Evolutionary conservation across 2,797 vertebrate genomes (phyloP), one percentile per base, ranked within the genome.

Genomic region (Coregonus sp.): DNA sequence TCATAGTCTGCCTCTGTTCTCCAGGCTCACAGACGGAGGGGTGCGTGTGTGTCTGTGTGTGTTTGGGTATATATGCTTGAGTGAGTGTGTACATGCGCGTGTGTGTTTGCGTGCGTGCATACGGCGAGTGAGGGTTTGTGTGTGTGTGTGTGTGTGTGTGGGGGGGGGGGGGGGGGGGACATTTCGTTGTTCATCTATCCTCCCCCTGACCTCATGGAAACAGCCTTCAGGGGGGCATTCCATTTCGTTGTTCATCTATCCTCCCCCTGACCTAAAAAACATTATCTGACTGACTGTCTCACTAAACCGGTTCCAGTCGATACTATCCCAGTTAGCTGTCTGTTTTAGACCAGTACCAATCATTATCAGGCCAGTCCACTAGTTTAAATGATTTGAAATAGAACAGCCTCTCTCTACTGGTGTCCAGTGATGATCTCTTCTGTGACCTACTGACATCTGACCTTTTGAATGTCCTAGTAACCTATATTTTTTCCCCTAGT

Each of bases 181-280:
- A 37, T 56, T 56, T 18, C 51, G 40, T 47, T 18, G 31, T 37
- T 73, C 72, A 73, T 73, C 56, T 37, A 61, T 73, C 71, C 52
- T 73, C 31, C 31, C 29, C 15, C 6, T 61, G 72, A 73, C 72
- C 52, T 59, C 54, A 73, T 73, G 72, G 72, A 73, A 73, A 73
- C 72, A 73, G 72, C 54, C 72, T 73, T 54, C 72, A 35, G 72
- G 72, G 52, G 31, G 6, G 33, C 72, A 59, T 73, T 59, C 52
- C 51, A 37, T 56, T 56, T 18, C 51, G 40, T 47, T 18, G 31
- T 37, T 73, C 72, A 73, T 73, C 56, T 37, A 61, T 73, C 71
- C 52, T 73, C 31, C 31, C 29, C 15, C 6, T 61, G 72, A 73
- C 72, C 52, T 59, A 73, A 61, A 70, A 72, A 73, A 35, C 1